Conservation (phyloP, 2,113 vertebrate genomes). For the Echinops telfairi region DNA sequence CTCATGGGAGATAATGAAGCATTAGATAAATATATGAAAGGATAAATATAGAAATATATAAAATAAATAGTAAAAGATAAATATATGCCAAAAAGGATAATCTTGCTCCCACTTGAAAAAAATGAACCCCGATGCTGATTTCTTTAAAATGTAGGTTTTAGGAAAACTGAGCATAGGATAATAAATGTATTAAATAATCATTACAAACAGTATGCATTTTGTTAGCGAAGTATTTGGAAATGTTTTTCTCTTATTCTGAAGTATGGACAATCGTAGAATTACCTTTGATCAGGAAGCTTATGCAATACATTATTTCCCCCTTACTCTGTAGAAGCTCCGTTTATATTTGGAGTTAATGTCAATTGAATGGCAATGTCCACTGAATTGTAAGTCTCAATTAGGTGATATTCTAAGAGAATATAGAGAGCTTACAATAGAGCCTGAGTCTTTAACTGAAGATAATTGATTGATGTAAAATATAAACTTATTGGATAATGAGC, state of each 20-base stretch:
- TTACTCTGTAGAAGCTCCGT: background rate
- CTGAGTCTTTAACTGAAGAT: slow-evolving; percentile 46
- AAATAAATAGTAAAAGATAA: too few relatives aligned
- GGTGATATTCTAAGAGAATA: slow-evolving; percentile 33
- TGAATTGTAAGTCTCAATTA: slow-evolving; percentile 56
- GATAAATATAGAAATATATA: too few relatives aligned
- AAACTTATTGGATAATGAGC: slow-evolving; percentile 42
- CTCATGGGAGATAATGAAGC: too few relatives aligned
- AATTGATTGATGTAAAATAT: slow-evolving; percentile 68
- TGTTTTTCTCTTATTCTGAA: background rate
- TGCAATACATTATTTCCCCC: background rate
- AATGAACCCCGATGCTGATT: too few relatives aligned
- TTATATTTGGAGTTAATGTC: slow-evolving; percentile 27
- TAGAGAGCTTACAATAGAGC: background rate
- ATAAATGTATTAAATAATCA: too few relatives aligned
- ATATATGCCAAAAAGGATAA: too few relatives aligned
- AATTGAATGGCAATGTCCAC: background rate
- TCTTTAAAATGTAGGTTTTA: too few relatives aligned
- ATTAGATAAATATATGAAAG: too few relatives aligned
- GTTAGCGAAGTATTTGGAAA: too few relatives aligned
- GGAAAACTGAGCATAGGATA: too few relatives aligned
- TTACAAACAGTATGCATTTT: too few relatives aligned
- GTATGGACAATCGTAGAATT: background rate
- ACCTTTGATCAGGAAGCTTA: background rate
- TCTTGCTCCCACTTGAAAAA: too few relatives aligned